A percentile compares a stretch with the other conserved stretches of the same genome.
Conservation (phyloP, 2,888 invertebrate species). For the Zhuqinia jingwanae region DNA sequence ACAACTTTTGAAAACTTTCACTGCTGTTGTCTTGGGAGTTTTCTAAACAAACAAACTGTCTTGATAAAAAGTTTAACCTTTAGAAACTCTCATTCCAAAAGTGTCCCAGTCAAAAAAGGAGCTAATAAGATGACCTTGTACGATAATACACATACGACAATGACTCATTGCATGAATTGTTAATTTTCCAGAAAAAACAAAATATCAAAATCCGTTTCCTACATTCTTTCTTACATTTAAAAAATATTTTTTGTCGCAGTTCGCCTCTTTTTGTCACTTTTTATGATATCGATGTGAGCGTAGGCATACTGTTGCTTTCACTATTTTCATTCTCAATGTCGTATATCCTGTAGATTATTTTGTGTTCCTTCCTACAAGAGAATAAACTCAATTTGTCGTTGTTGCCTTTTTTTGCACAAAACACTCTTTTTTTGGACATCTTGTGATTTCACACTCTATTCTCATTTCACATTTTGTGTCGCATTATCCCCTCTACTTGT, state of each 20-base stretch:
- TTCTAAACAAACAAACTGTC: not conserved
- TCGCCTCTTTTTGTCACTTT: not conserved
- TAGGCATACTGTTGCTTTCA: no score
- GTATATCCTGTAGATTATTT: no score
- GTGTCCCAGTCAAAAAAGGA: no score
- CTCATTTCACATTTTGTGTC: not conserved
- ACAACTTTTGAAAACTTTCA: constrained; percentile 16
- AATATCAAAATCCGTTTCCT: not conserved
- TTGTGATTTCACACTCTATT: not conserved
- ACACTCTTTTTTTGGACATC: no score
- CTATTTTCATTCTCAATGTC: no score
- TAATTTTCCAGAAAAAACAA: not conserved
- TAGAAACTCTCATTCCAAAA: not conserved
- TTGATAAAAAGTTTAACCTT: constrained; percentile 13
- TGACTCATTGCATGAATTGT: not conserved
- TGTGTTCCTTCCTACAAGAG: no score
- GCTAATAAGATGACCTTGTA: no score
- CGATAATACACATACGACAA: no score
- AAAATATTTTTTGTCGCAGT: not conserved
- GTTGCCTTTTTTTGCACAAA: no score
- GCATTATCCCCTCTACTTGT: not conserved
- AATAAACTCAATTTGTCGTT: no score
- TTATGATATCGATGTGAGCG: not conserved
- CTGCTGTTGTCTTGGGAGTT: not conserved
- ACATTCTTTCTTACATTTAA: no score